phyloP scores from a whole-genome alignment of 2,113 vertebrate species.

The Scomber japonicus region DNA sequence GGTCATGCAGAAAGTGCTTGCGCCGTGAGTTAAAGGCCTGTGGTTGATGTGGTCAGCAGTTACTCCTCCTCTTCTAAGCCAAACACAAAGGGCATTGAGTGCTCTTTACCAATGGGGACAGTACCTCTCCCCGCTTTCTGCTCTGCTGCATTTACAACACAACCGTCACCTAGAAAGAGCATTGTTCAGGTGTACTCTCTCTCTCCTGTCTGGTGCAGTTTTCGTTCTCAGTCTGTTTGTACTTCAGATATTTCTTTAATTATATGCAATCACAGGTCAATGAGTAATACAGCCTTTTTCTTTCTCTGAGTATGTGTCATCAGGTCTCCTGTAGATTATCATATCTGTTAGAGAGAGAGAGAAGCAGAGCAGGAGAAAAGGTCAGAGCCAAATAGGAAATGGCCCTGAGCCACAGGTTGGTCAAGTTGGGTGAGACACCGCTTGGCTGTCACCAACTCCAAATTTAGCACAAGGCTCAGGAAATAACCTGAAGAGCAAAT shows the following conservation, averaged over 20 bases:
- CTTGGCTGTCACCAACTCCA: conserved; percentile 52
- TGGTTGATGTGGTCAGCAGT: conserved; percentile 83
- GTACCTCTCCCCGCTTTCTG: conserved; percentile 67
- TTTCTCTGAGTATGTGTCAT: conserved; percentile 48
- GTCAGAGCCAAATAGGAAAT: conserved; percentile 74
- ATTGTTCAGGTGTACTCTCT: conserved; percentile 44
- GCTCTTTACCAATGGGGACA: conserved; percentile 70
- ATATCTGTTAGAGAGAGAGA: conserved; percentile 22
- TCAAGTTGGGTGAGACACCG: conserved; percentile 19
- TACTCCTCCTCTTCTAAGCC: conserved; percentile 66
- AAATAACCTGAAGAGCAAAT: conserved; percentile 68
- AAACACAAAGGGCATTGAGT: conserved; percentile 74
- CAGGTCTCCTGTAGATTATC: conserved; percentile 23
- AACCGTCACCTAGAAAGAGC: conserved; percentile 40
- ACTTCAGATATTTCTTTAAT: background rate
- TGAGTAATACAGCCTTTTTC: conserved; percentile 34
- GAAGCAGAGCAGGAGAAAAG: conserved; percentile 55
- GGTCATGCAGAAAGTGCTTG: conserved; percentile 81
- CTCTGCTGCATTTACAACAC: conserved; percentile 57
- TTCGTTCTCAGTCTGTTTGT: conserved; percentile 10
- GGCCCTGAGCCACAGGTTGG: conserved; percentile 62
- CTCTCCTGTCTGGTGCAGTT: conserved; percentile 10
- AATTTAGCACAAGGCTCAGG: conserved; percentile 70
- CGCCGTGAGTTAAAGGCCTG: conserved; percentile 75
- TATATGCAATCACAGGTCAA: background rate